These are phyloP conservation scores for Rhinichthys osculus DNA, from an alignment of 2,797 vertebrate species.

Conservation along the genomic window DNA sequence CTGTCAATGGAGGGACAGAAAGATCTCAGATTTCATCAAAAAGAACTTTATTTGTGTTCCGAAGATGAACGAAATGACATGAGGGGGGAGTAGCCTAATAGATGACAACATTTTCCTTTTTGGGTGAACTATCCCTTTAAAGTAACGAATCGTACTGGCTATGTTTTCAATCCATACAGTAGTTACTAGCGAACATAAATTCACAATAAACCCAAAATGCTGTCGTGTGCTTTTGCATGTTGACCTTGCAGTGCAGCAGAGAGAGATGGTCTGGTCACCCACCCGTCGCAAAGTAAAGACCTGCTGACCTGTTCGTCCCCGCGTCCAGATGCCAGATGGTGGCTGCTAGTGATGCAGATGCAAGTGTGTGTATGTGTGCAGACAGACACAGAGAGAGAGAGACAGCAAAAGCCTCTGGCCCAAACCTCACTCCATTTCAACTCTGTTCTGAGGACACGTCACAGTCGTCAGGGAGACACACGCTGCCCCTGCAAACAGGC, in stretches of 20 bases:
- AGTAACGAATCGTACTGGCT: background rate
- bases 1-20: no score
- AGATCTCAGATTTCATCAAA: no score
- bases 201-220: background rate
- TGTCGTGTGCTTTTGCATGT: background rate
- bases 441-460: conserved; percentile 71
- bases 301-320: conserved; percentile 4
- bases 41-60: no score
- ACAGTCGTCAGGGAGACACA: conserved; percentile 63
- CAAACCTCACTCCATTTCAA: conserved; percentile 59
- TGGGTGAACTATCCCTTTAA: no score
- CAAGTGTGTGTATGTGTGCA: conserved; percentile 31
- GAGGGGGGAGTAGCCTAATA: no score
- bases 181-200: background rate
- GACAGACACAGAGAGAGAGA: background rate
- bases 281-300: background rate
- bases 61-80: no score
- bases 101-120: no score
- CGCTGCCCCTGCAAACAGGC: conserved; percentile 54
- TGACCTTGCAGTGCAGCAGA: background rate
- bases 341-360: conserved; percentile 38
- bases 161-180: background rate
- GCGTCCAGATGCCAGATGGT: conserved; percentile 45
- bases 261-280: background rate
- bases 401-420: conserved; percentile 23